phyloP scores from a whole-genome alignment of 2,888 invertebrate genomes.

The Polyommatus iphigenia region DNA sequence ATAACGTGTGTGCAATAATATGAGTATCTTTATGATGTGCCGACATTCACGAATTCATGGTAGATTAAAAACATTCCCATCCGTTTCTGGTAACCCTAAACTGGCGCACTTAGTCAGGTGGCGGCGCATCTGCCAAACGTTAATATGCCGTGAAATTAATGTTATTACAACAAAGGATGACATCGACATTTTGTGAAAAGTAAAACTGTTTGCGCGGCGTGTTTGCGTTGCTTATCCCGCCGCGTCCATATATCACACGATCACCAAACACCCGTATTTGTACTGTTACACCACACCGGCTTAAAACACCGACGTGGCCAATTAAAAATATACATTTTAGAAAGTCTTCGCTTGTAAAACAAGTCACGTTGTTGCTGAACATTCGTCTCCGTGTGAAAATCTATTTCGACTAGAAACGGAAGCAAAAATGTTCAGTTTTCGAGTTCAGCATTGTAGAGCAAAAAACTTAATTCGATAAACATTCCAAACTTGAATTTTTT shows the following conservation, averaged over 20 bases:
- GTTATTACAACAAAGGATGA: constrained; percentile 34
- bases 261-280: constrained; percentile 61
- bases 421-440: neutral
- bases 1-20: no score
- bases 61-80: neutral
- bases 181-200: constrained; percentile 34
- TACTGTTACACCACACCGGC: constrained; percentile 45
- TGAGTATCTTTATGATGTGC: neutral
- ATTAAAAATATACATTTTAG: constrained; percentile 11
- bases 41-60: neutral
- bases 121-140: constrained; percentile 21
- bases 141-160: constrained; percentile 30
- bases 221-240: constrained; percentile 63
- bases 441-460: no score
- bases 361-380: neutral
- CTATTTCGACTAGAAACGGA: neutral
- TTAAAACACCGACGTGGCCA: constrained; percentile 14
- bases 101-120: constrained; percentile 20
- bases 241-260: constrained; percentile 69
- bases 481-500: no score
- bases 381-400: neutral
- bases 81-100: constrained; percentile 3
- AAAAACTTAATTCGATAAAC: no score
- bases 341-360: neutral
- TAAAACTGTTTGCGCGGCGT: constrained; percentile 48